Evolutionary conservation across 2,888 invertebrate species (phyloP).

Genomic region (Beris chalybata): DNA sequence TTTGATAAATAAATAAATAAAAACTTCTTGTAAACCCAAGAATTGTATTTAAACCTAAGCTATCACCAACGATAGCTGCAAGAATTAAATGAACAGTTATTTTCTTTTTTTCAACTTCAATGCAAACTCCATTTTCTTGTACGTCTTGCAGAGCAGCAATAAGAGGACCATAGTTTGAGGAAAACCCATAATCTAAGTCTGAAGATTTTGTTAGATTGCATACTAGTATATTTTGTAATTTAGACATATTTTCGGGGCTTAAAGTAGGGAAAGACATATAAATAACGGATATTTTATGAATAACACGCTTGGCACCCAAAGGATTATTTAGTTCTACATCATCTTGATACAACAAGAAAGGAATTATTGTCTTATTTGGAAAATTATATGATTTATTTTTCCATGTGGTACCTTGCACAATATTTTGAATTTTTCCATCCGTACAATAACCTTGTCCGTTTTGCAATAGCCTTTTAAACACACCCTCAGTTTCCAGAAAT

Average conservation of each 20-base stretch:
- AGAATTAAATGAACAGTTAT: conserved; percentile 8
- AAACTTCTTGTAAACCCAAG: conserved; percentile 19
- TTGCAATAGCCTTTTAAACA: conserved; percentile 12
- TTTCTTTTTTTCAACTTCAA: not conserved
- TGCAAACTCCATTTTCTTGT: conserved; percentile 32
- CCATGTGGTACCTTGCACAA: conserved; percentile 5
- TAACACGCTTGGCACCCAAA: conserved; percentile 9
- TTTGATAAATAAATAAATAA: too few relatives aligned
- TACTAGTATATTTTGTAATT: conserved; percentile 29
- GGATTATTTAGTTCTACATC: conserved; percentile 11
- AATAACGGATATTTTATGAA: conserved; percentile 25
- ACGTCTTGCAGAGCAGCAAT: conserved; percentile 17
- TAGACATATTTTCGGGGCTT: conserved; percentile 10
- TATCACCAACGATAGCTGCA: conserved; percentile 24
- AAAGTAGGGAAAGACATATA: conserved; percentile 30
- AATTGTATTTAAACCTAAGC: conserved; percentile 16
- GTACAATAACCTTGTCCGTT: not conserved
- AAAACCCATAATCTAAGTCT: conserved; percentile 9
- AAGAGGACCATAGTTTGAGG: conserved; percentile 16
- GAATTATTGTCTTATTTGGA: not conserved
- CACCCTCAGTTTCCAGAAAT: conserved; percentile 21
- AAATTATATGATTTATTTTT: conserved; percentile 11
- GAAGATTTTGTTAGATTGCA: conserved; percentile 21
- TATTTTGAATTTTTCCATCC: not conserved
- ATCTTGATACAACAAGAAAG: conserved; percentile 11